phyloP scores from a whole-genome alignment of 2,888 invertebrate genomes.

The Andrena trimmerana region DNA sequence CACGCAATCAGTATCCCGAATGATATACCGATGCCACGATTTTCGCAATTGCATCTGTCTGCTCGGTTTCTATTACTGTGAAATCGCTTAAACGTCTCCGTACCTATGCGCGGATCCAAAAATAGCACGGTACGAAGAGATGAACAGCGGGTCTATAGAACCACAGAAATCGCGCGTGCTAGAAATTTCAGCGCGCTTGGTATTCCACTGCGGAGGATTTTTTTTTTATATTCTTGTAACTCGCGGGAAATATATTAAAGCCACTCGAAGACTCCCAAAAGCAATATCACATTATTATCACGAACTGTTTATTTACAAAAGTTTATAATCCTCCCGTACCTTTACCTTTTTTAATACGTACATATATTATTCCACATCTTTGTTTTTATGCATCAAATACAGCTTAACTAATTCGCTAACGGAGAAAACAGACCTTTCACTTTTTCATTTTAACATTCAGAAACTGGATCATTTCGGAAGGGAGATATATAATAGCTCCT shows the following conservation, averaged over 20 bases:
- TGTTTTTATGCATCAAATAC: no score
- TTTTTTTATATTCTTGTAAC: background rate
- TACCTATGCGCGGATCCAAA: slow-evolving; percentile 54
- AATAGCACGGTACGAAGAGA: slow-evolving; percentile 59
- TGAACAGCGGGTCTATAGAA: slow-evolving; percentile 53
- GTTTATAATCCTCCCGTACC: no score
- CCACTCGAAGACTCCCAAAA: background rate
- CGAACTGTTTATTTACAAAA: no score
- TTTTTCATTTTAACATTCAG: no score
- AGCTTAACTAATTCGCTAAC: no score
- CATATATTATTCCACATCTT: no score
- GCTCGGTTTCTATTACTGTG: slow-evolving; percentile 56
- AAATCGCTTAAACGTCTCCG: slow-evolving; percentile 59
- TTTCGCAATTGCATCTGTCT: slow-evolving; percentile 62
- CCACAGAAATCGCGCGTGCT: slow-evolving; percentile 49
- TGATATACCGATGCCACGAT: slow-evolving; percentile 38
- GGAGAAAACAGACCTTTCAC: no score
- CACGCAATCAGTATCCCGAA: background rate
- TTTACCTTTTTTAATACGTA: no score
- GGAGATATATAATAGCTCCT: no score
- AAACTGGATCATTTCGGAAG: no score
- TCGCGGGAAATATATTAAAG: background rate
- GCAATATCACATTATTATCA: no score
- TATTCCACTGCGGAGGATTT: slow-evolving; percentile 12
- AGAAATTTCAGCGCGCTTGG: slow-evolving; percentile 46